Evolutionary conservation across 2,888 invertebrate species (phyloP), one percentile per base, ranked within the genome.

Genomic region (Calephelis perditalis): DNA sequence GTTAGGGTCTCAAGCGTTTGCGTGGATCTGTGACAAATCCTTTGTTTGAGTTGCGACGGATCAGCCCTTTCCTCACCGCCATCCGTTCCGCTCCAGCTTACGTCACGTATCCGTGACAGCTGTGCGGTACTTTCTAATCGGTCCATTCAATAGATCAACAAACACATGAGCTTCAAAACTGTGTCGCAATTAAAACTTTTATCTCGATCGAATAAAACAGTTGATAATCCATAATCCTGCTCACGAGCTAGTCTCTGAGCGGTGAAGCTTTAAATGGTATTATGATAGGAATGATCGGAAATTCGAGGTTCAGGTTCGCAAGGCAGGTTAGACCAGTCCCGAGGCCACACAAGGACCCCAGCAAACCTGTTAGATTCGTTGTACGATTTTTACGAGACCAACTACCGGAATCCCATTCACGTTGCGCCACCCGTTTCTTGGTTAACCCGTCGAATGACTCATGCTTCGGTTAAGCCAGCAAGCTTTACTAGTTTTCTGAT

Each of bases 251-350:
- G 43, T 43, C 58, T 52, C 35, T 26, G 52, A 55, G 43, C 52
- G 44, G 59, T 59, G 54, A 59, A 54, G 59, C 54, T 40, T 59
- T 45, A 59, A 55, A 46, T 45, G 78, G 78, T 74, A 82, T 78
- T 82, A 73, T 79, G 84, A 85, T 88, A 87, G 88, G 78, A 83
- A 84, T 79, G 77, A 77, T 84, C 79, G 82, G 86, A 85, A 85
- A 87, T 88, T 88, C 78, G 87, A 83, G 84, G 87, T 84, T 87
- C 82, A 81, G 82, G 77, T 78, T 80, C 81, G 81, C 86, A 82
- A 84, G 88, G 90, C 90, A 88, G 89, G 89, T 90, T 90, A 90
- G 89, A 90, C 90, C 89, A 88, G 90, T 90, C 90, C 89, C 86
- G 81, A 73, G 89, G 87, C 89, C 88, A 89, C 87, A 82, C 87